Evolutionary conservation across 1,140 invertebrate species (phyloP), one percentile per base, ranked within the genome.

Genomic region (Caerostris darwini): DNA sequence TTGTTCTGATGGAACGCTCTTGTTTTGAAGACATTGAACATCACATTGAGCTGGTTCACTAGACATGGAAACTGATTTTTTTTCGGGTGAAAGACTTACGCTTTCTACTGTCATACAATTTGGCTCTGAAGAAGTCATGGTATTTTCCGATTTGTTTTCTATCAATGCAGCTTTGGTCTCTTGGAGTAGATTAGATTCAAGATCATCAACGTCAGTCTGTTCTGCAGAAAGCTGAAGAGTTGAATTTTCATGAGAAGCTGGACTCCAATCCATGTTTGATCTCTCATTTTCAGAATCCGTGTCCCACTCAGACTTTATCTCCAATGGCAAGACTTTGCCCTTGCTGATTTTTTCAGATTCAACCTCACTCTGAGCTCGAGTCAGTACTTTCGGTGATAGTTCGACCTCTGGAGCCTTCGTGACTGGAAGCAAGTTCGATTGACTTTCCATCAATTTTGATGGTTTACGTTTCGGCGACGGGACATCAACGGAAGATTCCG

Each of bases 221-320:
- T 59, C 67, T 61, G 61, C 69, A 88, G 34, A 34, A 34, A 34
- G 10, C 58, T 54, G 50, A 12, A 8, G 58, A 19, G 19, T 34
- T 34, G 58, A 53, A 50, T 86, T 61, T 57, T 69, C 10, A 86
- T 77, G 53, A 34, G 54, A 57, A 7, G 50, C 8, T 71, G 83
- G 90, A 59, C 90, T 87, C 89, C 82, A 94, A 57, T 94, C 58
- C 77, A 81, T 94, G 53, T 89, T 85, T 50, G 88, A 69, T 67
- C 58, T 61, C 3, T 56, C 81, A 17, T 67, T 81, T 67, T 94
- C 94, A 57, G 94, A 95, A 82, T 95, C 94, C 67, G 94, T 92
- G 17, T 95, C 94, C 94, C 94, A 95, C n/a, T 95, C 94, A 34
- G 86, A 95, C 61, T 94, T 95, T 8, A 95, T 17, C 56, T 89